A percentile compares a stretch with the other conserved stretches of the same genome.
These are phyloP conservation scores for Thunnus thynnus DNA, from an alignment of 2,113 vertebrate genomes.

Conservation along the genomic window DNA sequence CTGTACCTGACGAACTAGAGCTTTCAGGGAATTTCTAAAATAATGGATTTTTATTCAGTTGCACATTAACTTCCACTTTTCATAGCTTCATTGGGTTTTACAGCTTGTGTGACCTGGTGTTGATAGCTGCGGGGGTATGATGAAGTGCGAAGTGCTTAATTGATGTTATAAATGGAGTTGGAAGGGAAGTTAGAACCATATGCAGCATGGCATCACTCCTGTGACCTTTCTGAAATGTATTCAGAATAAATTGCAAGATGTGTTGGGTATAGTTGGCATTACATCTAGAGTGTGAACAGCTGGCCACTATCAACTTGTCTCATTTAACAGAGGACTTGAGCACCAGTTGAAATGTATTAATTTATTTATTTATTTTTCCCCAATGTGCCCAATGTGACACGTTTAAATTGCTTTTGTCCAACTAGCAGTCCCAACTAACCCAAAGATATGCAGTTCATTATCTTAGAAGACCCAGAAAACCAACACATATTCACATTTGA, in stretches of 20 bases:
- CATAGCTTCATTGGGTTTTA: background rate
- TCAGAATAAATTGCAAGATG: background rate
- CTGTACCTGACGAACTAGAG: conserved; percentile 3
- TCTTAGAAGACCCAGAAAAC: too few relatives aligned
- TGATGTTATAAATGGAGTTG: conserved; percentile 32
- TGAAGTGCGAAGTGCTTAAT: conserved; percentile 41
- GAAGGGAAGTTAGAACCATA: background rate
- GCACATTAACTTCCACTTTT: conserved; percentile 5
- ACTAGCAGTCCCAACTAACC: too few relatives aligned
- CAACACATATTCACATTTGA: too few relatives aligned
- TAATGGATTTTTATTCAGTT: conserved; percentile 20
- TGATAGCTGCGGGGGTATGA: background rate
- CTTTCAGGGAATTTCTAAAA: conserved; percentile 25
- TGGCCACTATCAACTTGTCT: background rate
- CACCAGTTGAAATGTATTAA: background rate
- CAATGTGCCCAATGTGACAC: too few relatives aligned
- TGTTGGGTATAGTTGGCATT: background rate
- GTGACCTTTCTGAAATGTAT: background rate
- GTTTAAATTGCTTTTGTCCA: too few relatives aligned
- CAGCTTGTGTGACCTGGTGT: conserved; percentile 18
- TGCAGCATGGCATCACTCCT: background rate
- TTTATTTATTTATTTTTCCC: too few relatives aligned
- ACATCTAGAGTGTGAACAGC: background rate
- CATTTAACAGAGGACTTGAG: background rate
- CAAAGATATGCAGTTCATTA: too few relatives aligned